A percentile compares a stretch with the other conserved stretches of the same genome.
Conservation (phyloP, 2,888 invertebrate genomes). For the Charanyca ferruginea region DNA sequence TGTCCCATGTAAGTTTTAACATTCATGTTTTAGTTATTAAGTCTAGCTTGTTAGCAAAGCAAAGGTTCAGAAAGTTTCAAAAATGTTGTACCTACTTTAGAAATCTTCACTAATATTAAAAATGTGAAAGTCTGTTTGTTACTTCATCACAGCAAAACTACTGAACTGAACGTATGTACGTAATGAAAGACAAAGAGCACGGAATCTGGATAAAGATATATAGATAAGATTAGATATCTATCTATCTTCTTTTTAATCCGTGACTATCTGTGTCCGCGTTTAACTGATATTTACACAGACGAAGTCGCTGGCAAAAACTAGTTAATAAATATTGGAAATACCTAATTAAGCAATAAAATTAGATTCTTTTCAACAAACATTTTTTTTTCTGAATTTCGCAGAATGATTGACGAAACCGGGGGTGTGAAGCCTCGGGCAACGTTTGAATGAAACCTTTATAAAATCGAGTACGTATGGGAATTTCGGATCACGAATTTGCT, state of each 20-base stretch:
- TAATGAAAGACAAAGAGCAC: too few relatives aligned
- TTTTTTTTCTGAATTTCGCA: background rate
- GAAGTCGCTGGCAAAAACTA: background rate
- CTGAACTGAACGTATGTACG: too few relatives aligned
- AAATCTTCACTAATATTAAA: background rate
- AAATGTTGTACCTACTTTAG: background rate
- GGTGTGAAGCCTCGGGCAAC: constrained; percentile 7
- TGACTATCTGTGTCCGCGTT: too few relatives aligned
- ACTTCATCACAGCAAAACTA: too few relatives aligned
- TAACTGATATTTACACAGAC: too few relatives aligned
- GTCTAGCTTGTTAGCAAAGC: constrained; percentile 12
- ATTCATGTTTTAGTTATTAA: constrained; percentile 14
- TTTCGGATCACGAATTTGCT: constrained; percentile 3
- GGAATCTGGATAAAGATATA: too few relatives aligned
- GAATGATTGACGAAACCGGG: background rate
- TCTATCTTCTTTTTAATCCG: too few relatives aligned
- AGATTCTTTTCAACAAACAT: constrained; percentile 5
- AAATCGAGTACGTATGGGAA: constrained; percentile 6
- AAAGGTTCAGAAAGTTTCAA: background rate
- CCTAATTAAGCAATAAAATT: background rate
- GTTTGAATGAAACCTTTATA: constrained; percentile 18
- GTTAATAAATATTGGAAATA: constrained; percentile 9
- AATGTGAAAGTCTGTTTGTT: too few relatives aligned
- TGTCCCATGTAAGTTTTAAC: constrained; percentile 35
- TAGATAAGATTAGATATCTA: too few relatives aligned